Evolutionary conservation across 2,888 invertebrate genomes (phyloP), one percentile per base, ranked within the genome.

Genomic region (Pimpla rufipes): DNA sequence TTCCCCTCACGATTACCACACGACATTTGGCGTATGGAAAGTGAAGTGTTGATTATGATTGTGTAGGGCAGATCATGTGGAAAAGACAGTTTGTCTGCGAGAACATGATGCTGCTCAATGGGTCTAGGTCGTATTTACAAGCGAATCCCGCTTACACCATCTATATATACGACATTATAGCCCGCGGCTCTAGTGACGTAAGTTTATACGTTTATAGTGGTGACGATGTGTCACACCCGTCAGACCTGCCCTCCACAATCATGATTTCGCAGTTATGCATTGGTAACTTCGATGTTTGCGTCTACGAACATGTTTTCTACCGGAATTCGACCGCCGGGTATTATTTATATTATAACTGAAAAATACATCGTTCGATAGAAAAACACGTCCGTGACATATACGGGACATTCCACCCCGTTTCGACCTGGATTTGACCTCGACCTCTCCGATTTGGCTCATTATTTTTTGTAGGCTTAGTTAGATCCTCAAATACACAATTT

Each of bases 121-220:
- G 74, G 59, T 67, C 68, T 78, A 68, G 78, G 82, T 82, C 78
- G 74, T 45, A 55, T 78, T 74, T 78, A 78, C 73, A 45, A 74
- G 78, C 62, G 47, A 55, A 66, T 82, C 74, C 62, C 82, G 81
- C 59, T 73, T 78, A 81, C 67, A 73, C 73, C 57, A 35, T 29
- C 29, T 29, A 29, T 29, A 29, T 59, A 66, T 45, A 75, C 66
- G 57, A 66, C 76, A 75, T 74, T 78, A 75, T 78, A 42, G 68
- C 73, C 74, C 55, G 80, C 70, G 87, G 85, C 85, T 73, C 50
- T 71, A 88, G 84, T 92, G 92, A 92, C 91, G 91, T 91, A 92
- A 92, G 91, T 91, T 88, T 85, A 76, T 86, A 88, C 88, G 91
- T 91, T 91, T 91, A 92, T 91, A 92, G 90, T 89, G 89, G 89